Evolutionary conservation across 2,888 invertebrate genomes (phyloP), one percentile per base, ranked within the genome.

Genomic region (Apotomis betuletana): DNA sequence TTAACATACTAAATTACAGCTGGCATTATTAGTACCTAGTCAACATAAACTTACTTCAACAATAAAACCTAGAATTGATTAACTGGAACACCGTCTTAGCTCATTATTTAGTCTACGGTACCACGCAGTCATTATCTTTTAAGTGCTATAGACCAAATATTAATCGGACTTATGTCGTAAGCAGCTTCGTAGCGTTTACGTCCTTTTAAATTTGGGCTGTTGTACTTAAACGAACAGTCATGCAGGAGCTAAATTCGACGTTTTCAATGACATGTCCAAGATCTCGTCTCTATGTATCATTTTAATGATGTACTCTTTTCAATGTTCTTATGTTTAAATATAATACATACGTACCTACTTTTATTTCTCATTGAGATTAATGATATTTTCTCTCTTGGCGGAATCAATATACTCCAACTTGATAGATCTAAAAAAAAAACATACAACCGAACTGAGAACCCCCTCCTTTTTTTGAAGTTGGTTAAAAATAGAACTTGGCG

Each of bases 21-120:
- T 58, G 27, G 38, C n/a, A 36, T 38, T 58, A 38, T 58, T 58
- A 63, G 3, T 41, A 59, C 9, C 38, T 49, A 36, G 44, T 59
- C 12, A 54, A 46, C 59, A n/a, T 60, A 38, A 62, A 77, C 77
- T 77, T 81, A 79, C 27, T 58, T 58, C 15, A n/a, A 15, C 12
- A 64, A 70, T 70, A 70, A 65, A 70, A 49, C 27, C 49, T 60
- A 67, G 49, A 67, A 61, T 62, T 69, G 38, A 65, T 61, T 55
- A 67, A 41, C 60, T 49, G 55, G 15, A 70, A 58, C 13, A 61
- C 60, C 55, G 54, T 70, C 61, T 52, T 13, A 58, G 46, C 59
- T 70, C 60, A 67, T 71, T 70, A 71, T 61, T 67, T 67, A 61
- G 60, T 6, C 65, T 6, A 55, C 5, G 41, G 55, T 51, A 27